A percentile compares a stretch with the other conserved stretches of the same genome.
These are phyloP conservation scores for Zaprionus bogoriensis DNA, from an alignment of 2,888 invertebrate species.

Conservation along the genomic window DNA sequence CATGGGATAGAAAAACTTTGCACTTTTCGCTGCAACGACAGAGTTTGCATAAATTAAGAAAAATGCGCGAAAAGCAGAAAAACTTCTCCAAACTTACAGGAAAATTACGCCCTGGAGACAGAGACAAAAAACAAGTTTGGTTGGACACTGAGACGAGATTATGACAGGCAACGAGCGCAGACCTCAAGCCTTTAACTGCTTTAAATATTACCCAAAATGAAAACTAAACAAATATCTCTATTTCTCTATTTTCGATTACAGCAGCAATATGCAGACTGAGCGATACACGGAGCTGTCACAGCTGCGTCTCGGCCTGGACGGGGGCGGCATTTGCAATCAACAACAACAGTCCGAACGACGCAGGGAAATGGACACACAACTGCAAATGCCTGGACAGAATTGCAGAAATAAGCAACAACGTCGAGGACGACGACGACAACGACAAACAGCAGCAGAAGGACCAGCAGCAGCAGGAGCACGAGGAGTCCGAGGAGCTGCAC, in stretches of 20 bases:
- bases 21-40: conserved; percentile 6
- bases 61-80: conserved; percentile 36
- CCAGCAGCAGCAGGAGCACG: not conserved
- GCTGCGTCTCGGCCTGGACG: conserved; percentile 32
- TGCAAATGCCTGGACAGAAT: conserved; percentile 59
- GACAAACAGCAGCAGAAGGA: not conserved
- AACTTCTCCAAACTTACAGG: conserved; percentile 27
- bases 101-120: conserved; percentile 13
- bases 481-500: too few relatives aligned
- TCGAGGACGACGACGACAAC: conserved; percentile 41
- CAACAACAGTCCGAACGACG: too few relatives aligned
- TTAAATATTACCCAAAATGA: not conserved
- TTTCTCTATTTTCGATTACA: too few relatives aligned
- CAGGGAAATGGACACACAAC: conserved; percentile 31
- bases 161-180: too few relatives aligned
- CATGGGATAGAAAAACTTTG: conserved; percentile 45
- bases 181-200: not conserved
- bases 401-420: conserved; percentile 57
- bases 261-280: conserved; percentile 49
- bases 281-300: conserved; percentile 26
- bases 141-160: not conserved
- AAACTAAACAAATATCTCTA: too few relatives aligned
- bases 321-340: conserved; percentile 12
- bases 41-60: conserved; percentile 56
- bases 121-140: not conserved